Percentiles rank a stretch among this genome's conserved stretches.
These are phyloP conservation scores for Nycticryphes semicollaris DNA, from an alignment of 2,113 vertebrate species.

Conservation along the genomic window DNA sequence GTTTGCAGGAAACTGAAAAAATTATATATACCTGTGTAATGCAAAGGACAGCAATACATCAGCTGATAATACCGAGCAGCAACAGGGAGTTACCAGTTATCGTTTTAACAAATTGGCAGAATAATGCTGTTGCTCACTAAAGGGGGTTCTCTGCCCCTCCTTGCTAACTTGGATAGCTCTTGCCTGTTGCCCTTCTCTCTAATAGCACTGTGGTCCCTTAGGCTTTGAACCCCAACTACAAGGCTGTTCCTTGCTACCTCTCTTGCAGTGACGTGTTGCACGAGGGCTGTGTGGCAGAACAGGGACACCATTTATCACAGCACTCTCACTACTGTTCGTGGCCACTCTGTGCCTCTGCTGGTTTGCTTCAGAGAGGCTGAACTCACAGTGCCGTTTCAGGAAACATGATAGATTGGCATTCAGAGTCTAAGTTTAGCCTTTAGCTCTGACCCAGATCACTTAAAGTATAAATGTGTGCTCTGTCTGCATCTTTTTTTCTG, in stretches of 20 bases:
- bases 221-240: not conserved
- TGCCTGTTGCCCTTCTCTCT: not conserved
- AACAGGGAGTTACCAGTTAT: not conserved
- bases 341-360: not conserved
- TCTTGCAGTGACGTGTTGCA: not conserved
- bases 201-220: not conserved
- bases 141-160: not conserved
- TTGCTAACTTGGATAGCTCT: not conserved
- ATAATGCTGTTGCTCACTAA: not conserved
- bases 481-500: slow-evolving; percentile 12
- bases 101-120: not conserved
- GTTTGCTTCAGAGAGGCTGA: not conserved
- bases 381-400: not conserved
- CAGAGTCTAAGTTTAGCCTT: slow-evolving; percentile 45
- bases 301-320: not conserved
- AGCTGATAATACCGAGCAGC: not conserved
- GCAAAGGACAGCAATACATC: not conserved
- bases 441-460: slow-evolving; percentile 42
- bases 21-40: not conserved
- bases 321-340: not conserved
- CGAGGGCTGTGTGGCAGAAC: not conserved
- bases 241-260: not conserved
- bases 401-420: slow-evolving; percentile 33
- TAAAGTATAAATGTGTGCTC: slow-evolving; percentile 36
- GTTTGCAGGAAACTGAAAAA: not conserved